Evolutionary conservation across 2,888 invertebrate species (phyloP).

Genomic region (Hyalella azteca): DNA sequence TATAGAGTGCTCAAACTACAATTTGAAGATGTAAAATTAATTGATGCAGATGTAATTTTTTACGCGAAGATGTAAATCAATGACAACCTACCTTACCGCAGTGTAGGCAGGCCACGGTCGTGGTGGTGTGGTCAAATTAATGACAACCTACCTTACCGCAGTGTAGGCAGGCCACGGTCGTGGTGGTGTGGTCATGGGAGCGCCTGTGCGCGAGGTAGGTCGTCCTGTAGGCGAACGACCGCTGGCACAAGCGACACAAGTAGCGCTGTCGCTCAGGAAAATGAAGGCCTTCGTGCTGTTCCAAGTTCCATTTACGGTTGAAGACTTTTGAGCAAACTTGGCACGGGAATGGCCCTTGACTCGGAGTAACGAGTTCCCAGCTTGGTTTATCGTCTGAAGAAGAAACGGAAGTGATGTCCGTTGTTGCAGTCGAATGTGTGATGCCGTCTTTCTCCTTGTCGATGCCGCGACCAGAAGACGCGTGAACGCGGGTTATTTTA

Average conservation of each 20-base stretch:
- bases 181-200: conserved; percentile 30
- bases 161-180: conserved; percentile 28
- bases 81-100: conserved; percentile 42
- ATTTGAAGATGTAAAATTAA: no score
- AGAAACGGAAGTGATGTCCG: background rate
- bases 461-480: no score
- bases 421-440: no score
- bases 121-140: background rate
- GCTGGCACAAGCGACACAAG: conserved; percentile 43
- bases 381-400: background rate
- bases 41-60: no score
- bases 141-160: conserved; percentile 42
- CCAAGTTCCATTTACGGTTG: conserved; percentile 49
- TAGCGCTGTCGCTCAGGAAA: conserved; percentile 49
- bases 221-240: conserved; percentile 50
- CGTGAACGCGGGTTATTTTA: no score
- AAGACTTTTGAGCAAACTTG: conserved; percentile 45
- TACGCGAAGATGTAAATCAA: no score
- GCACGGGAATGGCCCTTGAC: conserved; percentile 15
- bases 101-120: conserved; percentile 28
- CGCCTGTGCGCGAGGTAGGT: conserved; percentile 47
- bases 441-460: no score
- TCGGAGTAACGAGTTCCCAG: background rate
- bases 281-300: conserved; percentile 55
- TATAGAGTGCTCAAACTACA: no score